These are phyloP conservation scores for Gallinago paraguaiae DNA, from an alignment of 2,113 vertebrate genomes.

Conservation along the genomic window DNA sequence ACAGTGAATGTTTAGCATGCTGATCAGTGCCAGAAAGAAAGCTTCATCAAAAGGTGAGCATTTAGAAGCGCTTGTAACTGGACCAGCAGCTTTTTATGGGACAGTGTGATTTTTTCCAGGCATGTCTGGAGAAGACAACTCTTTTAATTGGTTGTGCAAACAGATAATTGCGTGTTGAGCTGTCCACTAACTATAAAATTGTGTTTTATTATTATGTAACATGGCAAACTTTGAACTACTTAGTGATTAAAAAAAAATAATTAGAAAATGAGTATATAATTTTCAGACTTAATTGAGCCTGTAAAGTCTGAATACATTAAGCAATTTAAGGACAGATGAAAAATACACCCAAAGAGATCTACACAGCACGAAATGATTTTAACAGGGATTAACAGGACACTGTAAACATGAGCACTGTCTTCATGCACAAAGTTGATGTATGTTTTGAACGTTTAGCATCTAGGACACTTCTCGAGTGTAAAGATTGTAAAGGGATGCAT, in stretches of 20 bases:
- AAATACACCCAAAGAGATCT: not conserved
- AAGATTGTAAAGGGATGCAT: not conserved
- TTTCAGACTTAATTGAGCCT: not conserved
- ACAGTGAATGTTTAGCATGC: not conserved
- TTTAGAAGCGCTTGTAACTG: not conserved
- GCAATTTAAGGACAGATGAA: not conserved
- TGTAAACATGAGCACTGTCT: not conserved
- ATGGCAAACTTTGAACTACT: not conserved
- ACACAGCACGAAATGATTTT: not conserved
- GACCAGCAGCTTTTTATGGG: not conserved
- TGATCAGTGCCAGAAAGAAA: not conserved
- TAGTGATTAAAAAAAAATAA: not conserved
- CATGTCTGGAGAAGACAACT: not conserved
- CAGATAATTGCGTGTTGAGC: not conserved
- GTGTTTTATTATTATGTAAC: not conserved
- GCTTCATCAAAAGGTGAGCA: not conserved
- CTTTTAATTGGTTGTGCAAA: conserved; percentile 13
- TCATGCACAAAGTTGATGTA: not conserved
- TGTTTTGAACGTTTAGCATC: not conserved
- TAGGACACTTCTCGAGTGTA: not conserved
- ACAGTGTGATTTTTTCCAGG: not conserved
- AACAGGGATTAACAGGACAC: not conserved
- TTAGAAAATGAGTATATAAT: not conserved
- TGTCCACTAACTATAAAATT: not conserved
- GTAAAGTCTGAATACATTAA: not conserved